These are phyloP conservation scores for Pseudomyrmex flavicornis DNA, from an alignment of 1,140 invertebrate species.

Conservation along the genomic window DNA sequence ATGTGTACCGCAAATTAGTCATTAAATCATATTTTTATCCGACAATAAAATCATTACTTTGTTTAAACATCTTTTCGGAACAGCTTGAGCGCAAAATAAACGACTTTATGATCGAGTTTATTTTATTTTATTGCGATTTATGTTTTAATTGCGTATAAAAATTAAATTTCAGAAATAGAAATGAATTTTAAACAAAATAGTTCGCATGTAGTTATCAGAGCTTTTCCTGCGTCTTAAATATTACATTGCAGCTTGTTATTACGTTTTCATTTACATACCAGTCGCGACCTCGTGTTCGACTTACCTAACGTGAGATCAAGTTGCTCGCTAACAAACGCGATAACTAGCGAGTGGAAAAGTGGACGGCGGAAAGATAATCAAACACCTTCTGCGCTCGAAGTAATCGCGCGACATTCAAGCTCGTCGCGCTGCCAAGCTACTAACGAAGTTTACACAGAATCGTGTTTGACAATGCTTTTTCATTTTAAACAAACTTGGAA, in stretches of 20 bases:
- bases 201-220: neutral
- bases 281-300: neutral
- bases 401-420: slow-evolving; percentile 28
- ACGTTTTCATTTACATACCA: no score
- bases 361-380: slow-evolving; percentile 21
- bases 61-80: neutral
- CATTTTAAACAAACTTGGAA: slow-evolving; percentile 6
- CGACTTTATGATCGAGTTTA: neutral
- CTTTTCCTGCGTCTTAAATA: no score
- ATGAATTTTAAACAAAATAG: neutral
- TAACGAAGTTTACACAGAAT: slow-evolving; percentile 32
- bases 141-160: neutral
- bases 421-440: neutral
- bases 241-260: no score
- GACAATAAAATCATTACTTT: slow-evolving; percentile 7
- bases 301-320: slow-evolving; percentile 20
- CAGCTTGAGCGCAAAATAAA: neutral
- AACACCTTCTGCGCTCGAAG: slow-evolving; percentile 22
- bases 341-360: neutral
- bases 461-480: slow-evolving; percentile 4
- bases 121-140: neutral
- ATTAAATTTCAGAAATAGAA: neutral
- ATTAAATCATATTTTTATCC: slow-evolving; percentile 1
- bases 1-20: neutral
- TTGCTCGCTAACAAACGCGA: slow-evolving; percentile 15